Conservation (phyloP, 1,140 invertebrate genomes). For the Scaptodrosophila lebanonensis region DNA sequence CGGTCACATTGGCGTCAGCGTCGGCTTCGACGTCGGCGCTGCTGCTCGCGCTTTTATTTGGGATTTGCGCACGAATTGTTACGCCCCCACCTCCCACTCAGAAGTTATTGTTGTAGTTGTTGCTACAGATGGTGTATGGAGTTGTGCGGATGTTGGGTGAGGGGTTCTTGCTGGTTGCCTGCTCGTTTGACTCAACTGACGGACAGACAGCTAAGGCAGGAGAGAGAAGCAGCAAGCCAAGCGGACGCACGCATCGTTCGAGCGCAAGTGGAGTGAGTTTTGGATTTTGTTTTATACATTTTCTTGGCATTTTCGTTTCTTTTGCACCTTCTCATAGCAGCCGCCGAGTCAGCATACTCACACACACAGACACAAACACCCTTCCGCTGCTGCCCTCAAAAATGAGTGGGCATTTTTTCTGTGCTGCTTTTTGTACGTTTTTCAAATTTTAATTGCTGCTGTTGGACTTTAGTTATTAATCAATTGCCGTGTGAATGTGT, state of each 20-base stretch:
- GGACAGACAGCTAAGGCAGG: conserved; percentile 10
- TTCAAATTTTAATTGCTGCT: conserved; percentile 42
- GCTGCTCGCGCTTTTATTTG: conserved; percentile 69
- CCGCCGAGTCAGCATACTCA: too few species aligned
- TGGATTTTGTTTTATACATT: conserved; percentile 55
- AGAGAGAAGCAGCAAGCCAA: conserved; percentile 6
- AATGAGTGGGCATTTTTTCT: conserved; percentile 20
- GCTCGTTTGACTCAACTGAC: conserved; percentile 50
- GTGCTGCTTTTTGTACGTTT: conserved; percentile 1
- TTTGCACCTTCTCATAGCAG: conserved; percentile 22
- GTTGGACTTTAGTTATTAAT: conserved; percentile 36
- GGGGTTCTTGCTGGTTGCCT: conserved; percentile 2
- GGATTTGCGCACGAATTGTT: conserved; percentile 68
- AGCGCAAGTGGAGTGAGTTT: conserved; percentile 62
- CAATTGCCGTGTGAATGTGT: conserved; percentile 29
- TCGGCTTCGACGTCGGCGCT: conserved; percentile 18
- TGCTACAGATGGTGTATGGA: conserved; percentile 26
- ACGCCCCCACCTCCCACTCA: too few species aligned
- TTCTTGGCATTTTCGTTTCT: conserved; percentile 25
- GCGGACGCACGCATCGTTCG: conserved; percentile 5
- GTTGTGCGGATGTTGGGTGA: conserved; percentile 5
- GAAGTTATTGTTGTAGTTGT: conserved; percentile 44
- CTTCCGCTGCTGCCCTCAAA: conserved; percentile 5
- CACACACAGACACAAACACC: too few species aligned
- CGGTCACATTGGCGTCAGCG: conserved; percentile 25